Conservation (phyloP, 2,888 invertebrate species). For the Drepanosiphum platanoidis region DNA sequence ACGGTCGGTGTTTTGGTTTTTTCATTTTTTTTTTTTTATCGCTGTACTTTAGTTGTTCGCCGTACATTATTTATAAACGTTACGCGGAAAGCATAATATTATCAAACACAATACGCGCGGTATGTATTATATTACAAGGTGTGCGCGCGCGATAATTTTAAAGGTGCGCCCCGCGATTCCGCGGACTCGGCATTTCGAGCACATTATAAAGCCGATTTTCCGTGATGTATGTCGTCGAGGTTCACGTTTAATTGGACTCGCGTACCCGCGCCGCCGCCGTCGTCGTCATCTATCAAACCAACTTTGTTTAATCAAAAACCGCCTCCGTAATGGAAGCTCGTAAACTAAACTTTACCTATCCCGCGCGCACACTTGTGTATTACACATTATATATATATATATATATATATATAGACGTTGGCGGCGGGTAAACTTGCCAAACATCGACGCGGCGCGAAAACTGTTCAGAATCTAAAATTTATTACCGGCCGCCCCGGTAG, state of each 20-base stretch:
- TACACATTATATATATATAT: not conserved
- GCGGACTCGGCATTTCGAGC: not conserved
- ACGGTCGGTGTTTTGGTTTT: no score
- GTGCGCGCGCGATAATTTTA: no score
- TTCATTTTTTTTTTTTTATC: no score
- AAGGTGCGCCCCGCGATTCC: no score
- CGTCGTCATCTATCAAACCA: constrained; percentile 54
- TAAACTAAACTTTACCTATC: constrained; percentile 54
- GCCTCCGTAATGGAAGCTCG: constrained; percentile 19
- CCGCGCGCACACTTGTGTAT: not conserved
- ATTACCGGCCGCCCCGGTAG: not conserved
- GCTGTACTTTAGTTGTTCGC: no score
- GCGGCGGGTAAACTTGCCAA: constrained; percentile 32
- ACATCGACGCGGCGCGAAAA: constrained; percentile 27
- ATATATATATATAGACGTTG: not conserved
- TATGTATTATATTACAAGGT: no score
- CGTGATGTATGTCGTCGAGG: not conserved
- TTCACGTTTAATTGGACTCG: constrained; percentile 42
- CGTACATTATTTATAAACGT: no score
- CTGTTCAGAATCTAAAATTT: constrained; percentile 43
- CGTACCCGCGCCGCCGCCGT: not conserved
- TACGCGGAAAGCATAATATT: no score
- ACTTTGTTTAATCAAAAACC: constrained; percentile 61
- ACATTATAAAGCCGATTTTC: not conserved
- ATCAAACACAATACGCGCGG: no score